phyloP scores from a whole-genome alignment of 2,797 vertebrate species.

The Hemitrygon akajei region DNA sequence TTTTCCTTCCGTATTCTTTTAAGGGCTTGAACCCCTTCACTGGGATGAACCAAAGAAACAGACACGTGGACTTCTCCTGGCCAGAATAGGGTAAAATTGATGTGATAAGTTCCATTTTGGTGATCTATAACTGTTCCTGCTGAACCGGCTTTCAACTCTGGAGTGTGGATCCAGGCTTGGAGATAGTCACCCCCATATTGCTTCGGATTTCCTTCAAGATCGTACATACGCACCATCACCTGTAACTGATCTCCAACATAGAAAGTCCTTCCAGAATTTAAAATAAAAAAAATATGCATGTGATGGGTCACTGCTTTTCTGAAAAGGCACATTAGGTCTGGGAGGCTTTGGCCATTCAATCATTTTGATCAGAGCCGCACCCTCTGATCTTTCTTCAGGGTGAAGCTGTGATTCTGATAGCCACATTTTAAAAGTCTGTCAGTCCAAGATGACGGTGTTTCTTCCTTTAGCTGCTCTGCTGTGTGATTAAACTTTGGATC shows the following conservation, averaged over 20 bases:
- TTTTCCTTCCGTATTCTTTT: neutral
- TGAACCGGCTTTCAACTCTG: slow-evolving; percentile 22
- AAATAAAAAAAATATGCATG: neutral
- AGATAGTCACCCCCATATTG: slow-evolving; percentile 41
- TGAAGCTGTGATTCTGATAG: slow-evolving; percentile 22
- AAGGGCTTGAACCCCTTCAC: slow-evolving; percentile 15
- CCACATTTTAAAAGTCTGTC: neutral
- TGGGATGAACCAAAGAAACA: slow-evolving; percentile 29
- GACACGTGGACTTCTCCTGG: neutral
- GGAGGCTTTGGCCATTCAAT: slow-evolving; percentile 5
- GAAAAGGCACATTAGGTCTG: neutral
- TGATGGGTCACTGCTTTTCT: slow-evolving; percentile 6
- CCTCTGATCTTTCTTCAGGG: slow-evolving; percentile 16
- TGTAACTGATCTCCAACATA: slow-evolving; percentile 10
- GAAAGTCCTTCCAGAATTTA: slow-evolving; percentile 22
- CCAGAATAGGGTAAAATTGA: slow-evolving; percentile 26
- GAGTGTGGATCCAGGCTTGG: slow-evolving; percentile 39
- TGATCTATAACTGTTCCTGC: slow-evolving; percentile 21
- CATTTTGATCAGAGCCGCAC: neutral
- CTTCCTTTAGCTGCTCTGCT: neutral
- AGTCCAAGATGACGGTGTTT: neutral
- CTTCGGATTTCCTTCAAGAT: slow-evolving; percentile 38
- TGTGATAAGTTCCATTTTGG: slow-evolving; percentile 14
- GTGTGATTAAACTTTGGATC: neutral
- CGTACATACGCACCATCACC: slow-evolving; percentile 37